phyloP scores from a whole-genome alignment of 37 sponge, comb jelly and placozoan genomes.

The Tethya wilhelma region DNA sequence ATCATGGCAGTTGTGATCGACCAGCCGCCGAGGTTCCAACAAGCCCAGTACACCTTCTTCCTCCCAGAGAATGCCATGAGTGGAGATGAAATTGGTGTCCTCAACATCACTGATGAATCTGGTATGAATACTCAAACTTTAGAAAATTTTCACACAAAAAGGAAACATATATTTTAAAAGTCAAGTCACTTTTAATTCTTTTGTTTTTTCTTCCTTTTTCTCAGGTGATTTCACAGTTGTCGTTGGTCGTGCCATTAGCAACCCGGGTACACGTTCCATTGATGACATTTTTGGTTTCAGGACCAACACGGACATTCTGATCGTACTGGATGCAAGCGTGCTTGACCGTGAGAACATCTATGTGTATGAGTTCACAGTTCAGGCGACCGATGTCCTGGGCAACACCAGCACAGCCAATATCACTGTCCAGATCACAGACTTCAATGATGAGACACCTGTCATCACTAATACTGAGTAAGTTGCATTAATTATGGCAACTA shows the following conservation, averaged over 20 bases:
- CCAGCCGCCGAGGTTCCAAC: slow-evolving; percentile 24
- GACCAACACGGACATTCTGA: not conserved
- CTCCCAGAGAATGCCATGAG: slow-evolving; percentile 15
- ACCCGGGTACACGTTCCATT: not conserved
- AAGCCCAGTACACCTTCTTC: slow-evolving; percentile 2
- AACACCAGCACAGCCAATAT: slow-evolving; percentile 21
- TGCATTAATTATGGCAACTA: too few relatives aligned
- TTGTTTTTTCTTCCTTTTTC: too few relatives aligned
- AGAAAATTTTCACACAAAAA: too few relatives aligned
- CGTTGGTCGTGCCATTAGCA: not conserved
- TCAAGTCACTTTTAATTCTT: too few relatives aligned
- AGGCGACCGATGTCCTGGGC: slow-evolving; percentile 35
- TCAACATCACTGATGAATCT: slow-evolving; percentile 33
- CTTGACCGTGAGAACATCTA: slow-evolving; percentile 41
- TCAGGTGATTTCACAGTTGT: not conserved
- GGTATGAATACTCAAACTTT: slow-evolving; percentile 3
- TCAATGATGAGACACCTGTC: slow-evolving; percentile 67
- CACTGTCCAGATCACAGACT: slow-evolving; percentile 46
- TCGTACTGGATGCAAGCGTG: slow-evolving; percentile 24
- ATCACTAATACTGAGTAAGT: slow-evolving; percentile 49
- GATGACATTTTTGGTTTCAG: slow-evolving; percentile 35
- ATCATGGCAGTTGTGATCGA: not conserved
- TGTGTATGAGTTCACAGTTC: slow-evolving; percentile 31
- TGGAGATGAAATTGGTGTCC: slow-evolving; percentile 9
- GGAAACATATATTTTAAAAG: too few relatives aligned